phyloP scores from a whole-genome alignment of 1,140 invertebrate species.

The Pararge aegeria region DNA sequence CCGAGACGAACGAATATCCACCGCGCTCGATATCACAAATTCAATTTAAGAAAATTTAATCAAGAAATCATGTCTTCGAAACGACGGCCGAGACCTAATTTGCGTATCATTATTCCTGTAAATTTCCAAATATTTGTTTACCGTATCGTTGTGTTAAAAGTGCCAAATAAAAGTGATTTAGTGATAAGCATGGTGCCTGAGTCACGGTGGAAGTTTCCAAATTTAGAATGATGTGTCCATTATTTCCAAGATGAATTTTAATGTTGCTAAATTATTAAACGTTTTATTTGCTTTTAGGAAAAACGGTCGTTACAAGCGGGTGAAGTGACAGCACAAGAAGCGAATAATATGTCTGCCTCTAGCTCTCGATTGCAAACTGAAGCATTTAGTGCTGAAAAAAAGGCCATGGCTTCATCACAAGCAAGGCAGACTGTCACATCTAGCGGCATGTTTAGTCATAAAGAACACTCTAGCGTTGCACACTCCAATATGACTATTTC shows the following conservation, averaged over 20 bases:
- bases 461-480: constrained; percentile 86
- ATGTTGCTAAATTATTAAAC: constrained; percentile 7
- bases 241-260: background rate
- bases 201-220: constrained; percentile 23
- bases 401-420: constrained; percentile 90
- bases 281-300: constrained; percentile 81
- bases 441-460: constrained; percentile 88
- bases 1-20: constrained; percentile 39
- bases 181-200: constrained; percentile 38
- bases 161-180: constrained; percentile 37
- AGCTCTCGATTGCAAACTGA: constrained; percentile 92
- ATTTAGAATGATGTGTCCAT: constrained; percentile 13
- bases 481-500: constrained; percentile 90
- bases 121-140: constrained; percentile 55
- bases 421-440: constrained; percentile 90
- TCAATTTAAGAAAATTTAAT: constrained; percentile 15
- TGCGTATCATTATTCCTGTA: constrained; percentile 63
- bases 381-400: constrained; percentile 91
- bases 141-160: constrained; percentile 29
- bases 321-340: constrained; percentile 91
- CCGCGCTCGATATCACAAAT: constrained; percentile 30
- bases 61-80: constrained; percentile 58
- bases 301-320: constrained; percentile 89
- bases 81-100: constrained; percentile 60
- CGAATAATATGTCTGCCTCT: constrained; percentile 87